Conservation (phyloP, 2,888 invertebrate species). For the Drosophila barbarae region DNA sequence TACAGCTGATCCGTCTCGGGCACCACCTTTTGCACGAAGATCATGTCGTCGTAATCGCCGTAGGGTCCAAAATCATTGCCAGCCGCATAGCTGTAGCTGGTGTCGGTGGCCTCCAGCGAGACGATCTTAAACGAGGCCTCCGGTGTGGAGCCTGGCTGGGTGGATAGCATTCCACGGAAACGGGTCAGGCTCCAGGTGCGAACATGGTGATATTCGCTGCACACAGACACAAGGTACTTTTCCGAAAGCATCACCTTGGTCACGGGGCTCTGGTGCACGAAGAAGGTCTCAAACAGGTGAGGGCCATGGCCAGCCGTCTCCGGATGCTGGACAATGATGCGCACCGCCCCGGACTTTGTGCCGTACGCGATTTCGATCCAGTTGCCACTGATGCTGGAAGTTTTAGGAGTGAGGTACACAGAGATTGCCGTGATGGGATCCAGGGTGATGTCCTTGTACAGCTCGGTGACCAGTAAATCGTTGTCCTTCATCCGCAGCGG, state of each 20-base stretch:
- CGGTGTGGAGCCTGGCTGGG: conserved; percentile 98
- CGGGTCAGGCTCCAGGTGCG: conserved; percentile 98
- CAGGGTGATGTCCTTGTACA: conserved; percentile 95
- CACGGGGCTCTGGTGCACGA: conserved; percentile 97
- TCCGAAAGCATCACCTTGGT: conserved; percentile 97
- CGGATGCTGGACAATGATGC: conserved; percentile 99
- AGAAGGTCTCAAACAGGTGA: conserved; percentile 98
- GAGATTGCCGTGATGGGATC: conserved; percentile 99
- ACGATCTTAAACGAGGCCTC: conserved; percentile 94
- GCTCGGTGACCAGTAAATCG: conserved; percentile 96
- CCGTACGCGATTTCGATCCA: conserved; percentile 99
- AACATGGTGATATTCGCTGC: conserved; percentile 98
- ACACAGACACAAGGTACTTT: conserved; percentile 96
- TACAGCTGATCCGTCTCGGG: conserved; percentile 97
- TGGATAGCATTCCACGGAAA: conserved; percentile 98
- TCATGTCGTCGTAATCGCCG: conserved; percentile 97
- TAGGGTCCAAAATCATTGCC: conserved; percentile 92
- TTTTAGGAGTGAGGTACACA: conserved; percentile 99
- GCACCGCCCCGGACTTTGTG: conserved; percentile 95
- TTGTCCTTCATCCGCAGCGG: conserved; percentile 99
- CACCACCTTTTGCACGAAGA: conserved; percentile 98
- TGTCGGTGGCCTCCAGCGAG: conserved; percentile 83
- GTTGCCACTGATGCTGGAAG: conserved; percentile 97
- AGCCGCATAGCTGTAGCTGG: conserved; percentile 83
- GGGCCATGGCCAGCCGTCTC: conserved; percentile 99